Conservation (phyloP, 2,888 invertebrate species). For the Eumacrocentrus americanus region DNA sequence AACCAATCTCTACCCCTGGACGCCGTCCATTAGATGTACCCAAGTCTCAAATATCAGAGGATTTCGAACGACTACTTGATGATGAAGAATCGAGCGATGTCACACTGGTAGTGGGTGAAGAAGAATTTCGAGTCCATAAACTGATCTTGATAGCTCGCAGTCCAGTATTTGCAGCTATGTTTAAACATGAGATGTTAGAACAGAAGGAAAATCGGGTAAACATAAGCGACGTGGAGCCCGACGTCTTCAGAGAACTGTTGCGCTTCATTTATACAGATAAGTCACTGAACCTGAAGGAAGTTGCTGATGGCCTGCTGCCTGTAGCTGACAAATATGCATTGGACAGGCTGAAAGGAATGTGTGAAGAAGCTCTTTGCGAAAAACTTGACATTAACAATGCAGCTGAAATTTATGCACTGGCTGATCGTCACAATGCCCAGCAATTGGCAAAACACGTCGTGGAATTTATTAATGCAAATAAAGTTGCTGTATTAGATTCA, state of each 20-base stretch:
- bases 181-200: neutral
- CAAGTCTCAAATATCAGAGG: too few relatives aligned
- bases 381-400: neutral
- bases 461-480: too few relatives aligned
- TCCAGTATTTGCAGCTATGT: neutral
- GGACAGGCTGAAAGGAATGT: neutral
- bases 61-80: neutral
- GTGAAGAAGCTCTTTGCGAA: neutral
- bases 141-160: neutral
- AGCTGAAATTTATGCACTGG: neutral
- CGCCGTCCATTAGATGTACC: too few relatives aligned
- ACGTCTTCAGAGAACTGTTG: conserved; percentile 2
- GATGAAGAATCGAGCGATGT: neutral
- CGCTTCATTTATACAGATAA: conserved; percentile 9
- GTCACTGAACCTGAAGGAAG: neutral
- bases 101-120: neutral
- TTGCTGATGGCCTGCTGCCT: neutral
- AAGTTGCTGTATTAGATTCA: too few relatives aligned
- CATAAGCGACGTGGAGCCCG: neutral
- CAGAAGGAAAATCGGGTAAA: neutral
- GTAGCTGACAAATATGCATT: neutral
- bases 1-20: too few relatives aligned
- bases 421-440: too few relatives aligned
- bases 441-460: too few relatives aligned
- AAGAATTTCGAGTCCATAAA: conserved; percentile 4